Evolutionary conservation across 2,888 invertebrate species (phyloP).

Genomic region (Drosophila borborema): DNA sequence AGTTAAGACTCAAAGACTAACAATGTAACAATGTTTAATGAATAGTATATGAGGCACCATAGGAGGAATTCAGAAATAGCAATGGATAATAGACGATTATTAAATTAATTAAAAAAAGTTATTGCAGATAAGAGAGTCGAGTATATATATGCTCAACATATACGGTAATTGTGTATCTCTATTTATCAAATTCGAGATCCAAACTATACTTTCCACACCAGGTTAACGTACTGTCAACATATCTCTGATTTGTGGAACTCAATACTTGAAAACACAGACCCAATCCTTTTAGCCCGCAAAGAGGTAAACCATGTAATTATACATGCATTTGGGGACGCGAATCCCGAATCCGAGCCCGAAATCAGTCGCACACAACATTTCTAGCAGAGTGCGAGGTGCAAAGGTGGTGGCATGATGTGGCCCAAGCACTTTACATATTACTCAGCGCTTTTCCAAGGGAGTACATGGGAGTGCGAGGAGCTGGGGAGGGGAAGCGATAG

Average conservation of each 20-base stretch:
- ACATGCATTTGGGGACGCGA: conserved; percentile 31
- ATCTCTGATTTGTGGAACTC: conserved; percentile 32
- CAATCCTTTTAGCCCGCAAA: conserved; percentile 24
- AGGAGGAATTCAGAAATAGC: background rate
- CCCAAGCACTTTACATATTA: conserved; percentile 70
- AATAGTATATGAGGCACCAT: background rate
- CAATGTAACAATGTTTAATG: background rate
- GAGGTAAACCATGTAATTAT: conserved; percentile 46
- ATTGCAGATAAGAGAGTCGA: no score
- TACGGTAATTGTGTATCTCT: background rate
- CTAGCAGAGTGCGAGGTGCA: conserved; percentile 56
- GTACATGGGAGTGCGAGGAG: background rate
- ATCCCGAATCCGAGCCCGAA: background rate
- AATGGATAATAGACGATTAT: background rate
- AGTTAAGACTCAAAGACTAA: no score
- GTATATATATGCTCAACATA: background rate
- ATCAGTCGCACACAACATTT: conserved; percentile 40
- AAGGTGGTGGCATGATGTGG: background rate
- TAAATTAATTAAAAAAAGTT: background rate
- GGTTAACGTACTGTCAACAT: conserved; percentile 37
- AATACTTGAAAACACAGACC: background rate
- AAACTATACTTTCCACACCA: conserved; percentile 36
- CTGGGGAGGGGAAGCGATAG: background rate
- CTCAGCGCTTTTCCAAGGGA: conserved; percentile 61
- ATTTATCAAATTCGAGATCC: conserved; percentile 29